phyloP scores from a whole-genome alignment of 2,888 invertebrate species.

The Parasteatoda lunata region DNA sequence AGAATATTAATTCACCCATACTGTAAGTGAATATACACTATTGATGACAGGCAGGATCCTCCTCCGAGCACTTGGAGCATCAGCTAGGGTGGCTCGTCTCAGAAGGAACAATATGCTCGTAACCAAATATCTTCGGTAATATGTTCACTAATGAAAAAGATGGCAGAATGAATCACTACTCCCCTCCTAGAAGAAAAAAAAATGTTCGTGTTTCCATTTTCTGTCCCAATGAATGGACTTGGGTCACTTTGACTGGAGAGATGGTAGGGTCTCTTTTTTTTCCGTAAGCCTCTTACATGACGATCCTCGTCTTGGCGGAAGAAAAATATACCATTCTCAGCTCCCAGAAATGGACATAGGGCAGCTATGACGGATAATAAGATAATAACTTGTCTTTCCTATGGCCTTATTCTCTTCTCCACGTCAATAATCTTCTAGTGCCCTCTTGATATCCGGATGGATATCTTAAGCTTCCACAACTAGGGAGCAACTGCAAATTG shows the following conservation, averaged over 20 bases:
- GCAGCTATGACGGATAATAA: conserved; percentile 62
- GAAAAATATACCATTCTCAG: conserved; percentile 63
- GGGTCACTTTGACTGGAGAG: conserved; percentile 21
- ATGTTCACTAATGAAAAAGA: neutral
- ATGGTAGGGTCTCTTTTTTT: neutral
- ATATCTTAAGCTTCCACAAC: conserved; percentile 49
- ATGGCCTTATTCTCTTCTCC: conserved; percentile 52
- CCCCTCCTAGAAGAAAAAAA: neutral
- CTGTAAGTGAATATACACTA: neutral
- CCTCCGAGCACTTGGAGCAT: neutral
- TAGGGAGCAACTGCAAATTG: conserved; percentile 37
- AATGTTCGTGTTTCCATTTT: neutral
- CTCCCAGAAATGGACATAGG: conserved; percentile 61
- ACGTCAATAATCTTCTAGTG: conserved; percentile 63
- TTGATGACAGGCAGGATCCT: neutral
- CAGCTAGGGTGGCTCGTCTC: neutral
- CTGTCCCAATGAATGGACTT: conserved; percentile 35
- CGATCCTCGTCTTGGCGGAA: conserved; percentile 41
- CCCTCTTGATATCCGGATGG: conserved; percentile 49
- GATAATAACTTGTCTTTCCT: conserved; percentile 65
- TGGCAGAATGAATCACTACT: neutral
- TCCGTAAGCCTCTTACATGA: conserved; percentile 49
- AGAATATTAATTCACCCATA: too few relatives aligned
- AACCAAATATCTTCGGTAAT: conserved; percentile 5
- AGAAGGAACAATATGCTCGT: neutral